Base-by-base conservation (phyloP, 2,797 vertebrate species). In the Ispidina picta region DNA sequence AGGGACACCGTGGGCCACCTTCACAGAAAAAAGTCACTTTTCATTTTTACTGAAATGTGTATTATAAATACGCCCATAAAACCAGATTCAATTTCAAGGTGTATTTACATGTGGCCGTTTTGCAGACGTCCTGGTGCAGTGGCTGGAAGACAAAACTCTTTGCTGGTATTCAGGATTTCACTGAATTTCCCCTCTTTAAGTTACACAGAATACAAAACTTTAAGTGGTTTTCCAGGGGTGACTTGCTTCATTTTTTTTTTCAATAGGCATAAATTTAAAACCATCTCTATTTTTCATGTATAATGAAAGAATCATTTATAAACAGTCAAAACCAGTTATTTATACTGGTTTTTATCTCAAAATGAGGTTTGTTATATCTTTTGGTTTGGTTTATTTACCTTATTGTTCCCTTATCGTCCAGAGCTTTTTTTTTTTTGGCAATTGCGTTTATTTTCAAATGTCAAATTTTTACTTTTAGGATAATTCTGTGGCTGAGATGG, bases 361-460 rank as follows among this genome's bases (percentile, higher is more conserved):
- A 88, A 91, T 63, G 35, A 91, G 70, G 11, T 70, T 92, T 83
- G 39, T 48, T 35, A 4, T 48, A 11, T 74, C 25, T 25, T 76
- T 83, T 86, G 29, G 5, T 90, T 70, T 92, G 70, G 58, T 88
- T 93, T 89, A 70, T 94, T 92, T 89, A 62, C 58, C 19, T 76
- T 85, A 60, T 43, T 54, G 7, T 89, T 86, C 72, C 63, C 68
- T 85, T 66, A 89, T 83, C 29, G 86, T 29, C 26, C 91, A 44
- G 76, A 84, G 81, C 43, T 52, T 68, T 85, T 68, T 85, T 48
- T 48, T 48, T 48, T 89, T 37, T 37, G 5, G 21, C 33, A 56
- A n/a, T 60, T 58, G 46, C 23, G 33, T 74, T 92, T 84, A 35
- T 83, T 92, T 89, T 49, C 17, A 83, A 86, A 82, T 20, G 17